Base-by-base conservation (phyloP, 2,888 invertebrate genomes). In the Furcula furcula region DNA sequence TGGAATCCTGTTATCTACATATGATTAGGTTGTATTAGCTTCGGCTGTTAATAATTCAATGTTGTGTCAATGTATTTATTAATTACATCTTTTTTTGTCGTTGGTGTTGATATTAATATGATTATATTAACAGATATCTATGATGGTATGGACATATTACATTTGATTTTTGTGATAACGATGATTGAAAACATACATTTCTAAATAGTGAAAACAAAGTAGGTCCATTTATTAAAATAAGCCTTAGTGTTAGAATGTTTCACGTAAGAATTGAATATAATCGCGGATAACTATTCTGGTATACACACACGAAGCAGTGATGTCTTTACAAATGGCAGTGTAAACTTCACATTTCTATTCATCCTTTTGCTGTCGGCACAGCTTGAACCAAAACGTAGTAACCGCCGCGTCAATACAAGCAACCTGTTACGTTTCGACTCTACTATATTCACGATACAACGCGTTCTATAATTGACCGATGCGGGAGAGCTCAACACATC, bases 401-500 rank as follows among this genome's bases (percentile, higher is more conserved):
- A 78, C 56, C 46, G 58, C 59, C 67, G 34, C 45, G 36, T 46
- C 43, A 50, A 54, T 52, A 49, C 46, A n/a, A 38, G 46, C 58
- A 64, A 60, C 65, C 63, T 71, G 55, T 50, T 70, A 60, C 78
- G 65, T 82, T 81, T 62, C 59, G 61, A 59, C 71, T 57, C 71
- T 69, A 67, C 55, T 55, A 57, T 66, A 71, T 76, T 77, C 71
- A 76, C 82, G 69, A 79, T 76, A 76, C 85, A 57, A 56, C 55
- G 74, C 72, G 82, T 79, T 81, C 87, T 88, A 88, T 86, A 84
- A 88, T 83, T 84, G 86, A 84, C 77, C 88, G 83, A 86, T 82
- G 87, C 85, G 86, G 88, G 88, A 88, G 88, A 87, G 85, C 81
- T 86, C 80, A 83, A 84, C 83, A 84, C 84, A 87, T 84, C 84